Evolutionary conservation across 35 echinoderm and acorn worm species (phyloP), one percentile per base, ranked within the genome.

Genomic region (Heliocidaris erythrogramma): DNA sequence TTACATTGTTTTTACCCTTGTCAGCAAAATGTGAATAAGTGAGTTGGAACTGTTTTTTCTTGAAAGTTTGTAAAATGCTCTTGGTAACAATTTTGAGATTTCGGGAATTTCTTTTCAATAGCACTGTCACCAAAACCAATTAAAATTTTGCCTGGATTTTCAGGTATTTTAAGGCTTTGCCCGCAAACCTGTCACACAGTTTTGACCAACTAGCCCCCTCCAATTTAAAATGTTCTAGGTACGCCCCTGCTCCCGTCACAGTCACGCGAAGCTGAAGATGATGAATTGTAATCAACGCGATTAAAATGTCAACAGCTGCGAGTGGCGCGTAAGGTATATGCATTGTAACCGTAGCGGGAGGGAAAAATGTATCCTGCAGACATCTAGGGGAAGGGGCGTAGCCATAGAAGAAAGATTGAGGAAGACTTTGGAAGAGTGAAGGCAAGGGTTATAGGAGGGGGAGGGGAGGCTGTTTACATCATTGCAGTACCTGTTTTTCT

Each of bases 271-370:
- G 14, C 87, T 48, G 87, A 89, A 89, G 87, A 89, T 89, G 87
- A 89, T 89, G 87, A 89, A 89, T 78, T 89, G 87, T 48, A 89
- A 89, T 89, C 87, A 89, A 89, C 87, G 87, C 31, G 87, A 89
- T 89, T 89, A 89, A 89, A 89, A 89, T 89, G 87, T 89, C 87
- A 89, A 89, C 87, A 89, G 87, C 87, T 89, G 87, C 87, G 47
- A 89, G 87, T 32, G 87, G 31, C 31, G 32, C 87, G 47, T 32
- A 89, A n/a, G 87, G 47, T 89, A 89, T 32, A 89, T 47, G 17
- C 31, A 21, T 48, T 78, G 65, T 78, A 78, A 78, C 65, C 65
- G 27, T 78, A 78, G 65, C 65, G 65, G 65, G 65, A 27, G 18
- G 65, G 7, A 78, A 21, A 71, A 78, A 78, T 78, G 21, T 78